These are phyloP conservation scores for Actenoides hombroni DNA, from an alignment of 2,113 vertebrate genomes.

Conservation along the genomic window DNA sequence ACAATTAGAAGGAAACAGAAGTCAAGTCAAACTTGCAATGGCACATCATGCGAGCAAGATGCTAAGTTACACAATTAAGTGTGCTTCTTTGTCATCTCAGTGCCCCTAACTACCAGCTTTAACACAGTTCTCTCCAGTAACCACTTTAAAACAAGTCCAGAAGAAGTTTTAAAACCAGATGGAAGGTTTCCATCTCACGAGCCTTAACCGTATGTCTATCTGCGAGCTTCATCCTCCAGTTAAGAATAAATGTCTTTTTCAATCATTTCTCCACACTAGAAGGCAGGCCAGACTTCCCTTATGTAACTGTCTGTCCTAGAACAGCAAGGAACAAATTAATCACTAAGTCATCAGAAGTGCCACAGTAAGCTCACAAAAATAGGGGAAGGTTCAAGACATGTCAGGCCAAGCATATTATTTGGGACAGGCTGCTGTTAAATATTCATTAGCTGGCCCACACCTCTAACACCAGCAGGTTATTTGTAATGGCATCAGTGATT, in stretches of 20 bases:
- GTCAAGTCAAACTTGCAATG: neutral
- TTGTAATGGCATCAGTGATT: neutral
- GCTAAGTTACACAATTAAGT: neutral
- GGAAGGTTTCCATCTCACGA: neutral
- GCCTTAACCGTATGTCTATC: neutral
- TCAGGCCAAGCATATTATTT: neutral
- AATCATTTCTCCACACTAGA: neutral
- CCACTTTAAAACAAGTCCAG: neutral
- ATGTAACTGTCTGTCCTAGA: neutral
- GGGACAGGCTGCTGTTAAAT: neutral
- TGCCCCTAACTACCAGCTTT: neutral
- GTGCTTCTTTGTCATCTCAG: neutral
- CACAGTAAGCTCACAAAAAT: neutral
- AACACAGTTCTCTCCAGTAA: neutral
- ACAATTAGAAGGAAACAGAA: conserved; percentile 34
- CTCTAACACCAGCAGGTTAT: neutral
- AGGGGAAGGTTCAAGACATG: neutral
- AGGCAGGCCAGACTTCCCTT: neutral
- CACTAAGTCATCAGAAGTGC: neutral
- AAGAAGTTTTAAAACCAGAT: neutral
- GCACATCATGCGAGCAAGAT: neutral
- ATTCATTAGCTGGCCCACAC: neutral
- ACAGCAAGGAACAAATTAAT: neutral
- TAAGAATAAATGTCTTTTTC: neutral
- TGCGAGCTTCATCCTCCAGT: neutral